Conservation (phyloP, 2,113 vertebrate genomes). For the Amazona vittata region DNA sequence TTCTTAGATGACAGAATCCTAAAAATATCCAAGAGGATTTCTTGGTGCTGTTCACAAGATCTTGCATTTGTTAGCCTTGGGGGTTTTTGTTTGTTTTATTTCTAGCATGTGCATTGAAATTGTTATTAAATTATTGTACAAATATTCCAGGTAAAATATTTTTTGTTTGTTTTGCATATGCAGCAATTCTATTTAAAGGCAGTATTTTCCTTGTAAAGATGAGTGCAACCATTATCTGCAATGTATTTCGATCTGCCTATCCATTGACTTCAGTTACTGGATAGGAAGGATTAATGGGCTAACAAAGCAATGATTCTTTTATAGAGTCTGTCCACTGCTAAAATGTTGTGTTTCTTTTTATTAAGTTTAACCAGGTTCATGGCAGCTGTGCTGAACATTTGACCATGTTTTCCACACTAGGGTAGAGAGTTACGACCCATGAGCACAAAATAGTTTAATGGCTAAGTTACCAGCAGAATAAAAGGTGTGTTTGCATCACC, state of each 20-base stretch:
- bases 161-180: background rate
- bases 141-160: background rate
- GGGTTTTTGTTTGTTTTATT: background rate
- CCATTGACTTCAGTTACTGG: background rate
- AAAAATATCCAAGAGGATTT: background rate
- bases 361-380: background rate
- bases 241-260: background rate
- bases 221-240: background rate
- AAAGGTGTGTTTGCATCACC: background rate
- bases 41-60: background rate
- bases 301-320: constrained; percentile 16
- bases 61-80: background rate
- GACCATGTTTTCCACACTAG: background rate
- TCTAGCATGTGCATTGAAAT: background rate
- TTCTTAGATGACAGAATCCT: background rate
- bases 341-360: background rate
- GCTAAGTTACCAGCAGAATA: background rate
- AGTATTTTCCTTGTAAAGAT: background rate
- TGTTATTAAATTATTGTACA: background rate
- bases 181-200: background rate
- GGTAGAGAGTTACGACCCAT: background rate
- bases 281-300: background rate
- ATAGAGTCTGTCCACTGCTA: background rate
- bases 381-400: background rate
- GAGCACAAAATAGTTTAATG: background rate